Evolutionary conservation across 1,140 invertebrate genomes (phyloP), one percentile per base, ranked within the genome.

Genomic region (Drosophila kepulauana): DNA sequence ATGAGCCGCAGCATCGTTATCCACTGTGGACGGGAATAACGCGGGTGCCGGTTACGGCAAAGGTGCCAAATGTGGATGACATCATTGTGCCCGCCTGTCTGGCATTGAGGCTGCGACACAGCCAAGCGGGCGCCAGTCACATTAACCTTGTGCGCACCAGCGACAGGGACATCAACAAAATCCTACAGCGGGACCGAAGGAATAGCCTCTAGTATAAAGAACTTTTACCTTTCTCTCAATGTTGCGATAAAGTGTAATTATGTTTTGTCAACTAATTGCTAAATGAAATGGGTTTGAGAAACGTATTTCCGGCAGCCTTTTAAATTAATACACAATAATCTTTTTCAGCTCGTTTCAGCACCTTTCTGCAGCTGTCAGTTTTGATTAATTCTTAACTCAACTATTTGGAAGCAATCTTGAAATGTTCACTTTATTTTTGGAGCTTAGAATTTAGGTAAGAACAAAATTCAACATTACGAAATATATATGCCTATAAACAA

Each of bases 31-130:
- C 90, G 10, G 90, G 90, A 1, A 25, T 91, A 3, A 28, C 45
- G 10, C 69, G 85, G 3, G 81, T 86, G 28, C 89, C 89, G 3
- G 43, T 71, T 5, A 48, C 85, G 3, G 64, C 87, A 1, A 91
- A 90, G 56, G 77, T 91, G 65, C 90, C 90, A 1, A 48, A 78
- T 48, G 75, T 87, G 6, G 78, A 84, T 10, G 82, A 84, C 16
- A 86, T 91, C 5, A n/a, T 79, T 6, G 66, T 8, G 2, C 58
- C 70, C 0, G 68, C 84, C 8, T 85, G 81, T 20, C 10, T 7
- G 11, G 78, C 66, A 33, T 33, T 85, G 2, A 65, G 49, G 5
- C 35, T 85, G 6, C 43, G 74, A 1, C 57, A 81, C 46, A 62
- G 73, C 1, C 68, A 67, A 2, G 52, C 30, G 1, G 59, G 61